These are phyloP conservation scores for Coryphaenoides rupestris DNA, from an alignment of 2,113 vertebrate species.

Conservation along the genomic window DNA sequence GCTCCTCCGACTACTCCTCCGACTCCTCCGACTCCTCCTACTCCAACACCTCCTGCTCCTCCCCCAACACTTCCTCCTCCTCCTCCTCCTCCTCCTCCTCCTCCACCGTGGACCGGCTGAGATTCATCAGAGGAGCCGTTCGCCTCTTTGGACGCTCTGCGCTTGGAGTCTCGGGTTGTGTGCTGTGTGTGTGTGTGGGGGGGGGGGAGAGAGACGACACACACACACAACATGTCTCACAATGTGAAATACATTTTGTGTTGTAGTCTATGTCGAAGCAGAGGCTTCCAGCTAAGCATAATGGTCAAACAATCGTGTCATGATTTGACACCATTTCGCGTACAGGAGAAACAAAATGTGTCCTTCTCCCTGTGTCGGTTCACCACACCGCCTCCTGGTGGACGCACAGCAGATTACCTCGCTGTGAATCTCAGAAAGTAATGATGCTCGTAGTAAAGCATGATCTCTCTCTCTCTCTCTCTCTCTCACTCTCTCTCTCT, in stretches of 20 bases:
- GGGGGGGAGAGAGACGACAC: slow-evolving; percentile 3
- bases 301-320: no score
- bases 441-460: background rate
- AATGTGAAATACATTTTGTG: no score
- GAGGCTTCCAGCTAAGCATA: no score
- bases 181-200: slow-evolving; percentile 57
- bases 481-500: no score
- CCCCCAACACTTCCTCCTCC: background rate
- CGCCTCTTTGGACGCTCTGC: slow-evolving; percentile 54
- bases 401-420: no score
- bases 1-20: no score
- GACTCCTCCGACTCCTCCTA: background rate
- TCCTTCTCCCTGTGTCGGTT: no score
- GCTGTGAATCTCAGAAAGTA: no score
- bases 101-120: slow-evolving; percentile 30
- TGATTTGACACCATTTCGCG: no score
- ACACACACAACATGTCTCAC: background rate
- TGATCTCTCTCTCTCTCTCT: no score
- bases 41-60: slow-evolving; percentile 17
- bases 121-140: slow-evolving; percentile 45
- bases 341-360: slow-evolving; percentile 24
- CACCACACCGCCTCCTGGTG: no score
- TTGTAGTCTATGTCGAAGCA: no score
- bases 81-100: background rate
- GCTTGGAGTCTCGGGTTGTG: slow-evolving; percentile 58